These are phyloP conservation scores for Agrochola circellaris DNA, from an alignment of 2,888 invertebrate species.

Conservation along the genomic window DNA sequence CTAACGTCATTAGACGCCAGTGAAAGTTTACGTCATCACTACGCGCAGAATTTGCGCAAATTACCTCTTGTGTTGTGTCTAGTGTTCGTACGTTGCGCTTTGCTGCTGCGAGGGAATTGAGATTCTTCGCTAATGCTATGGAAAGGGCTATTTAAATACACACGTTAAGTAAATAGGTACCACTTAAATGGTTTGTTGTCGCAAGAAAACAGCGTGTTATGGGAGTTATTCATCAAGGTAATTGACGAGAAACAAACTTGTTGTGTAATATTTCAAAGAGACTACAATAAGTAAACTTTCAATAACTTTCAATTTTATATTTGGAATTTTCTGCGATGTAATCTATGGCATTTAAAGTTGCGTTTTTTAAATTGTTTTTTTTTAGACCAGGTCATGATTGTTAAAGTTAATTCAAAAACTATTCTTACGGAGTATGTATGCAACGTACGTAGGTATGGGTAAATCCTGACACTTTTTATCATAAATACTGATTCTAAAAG, in stretches of 20 bases:
- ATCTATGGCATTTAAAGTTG: constrained; percentile 41
- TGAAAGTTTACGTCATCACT: constrained; percentile 81
- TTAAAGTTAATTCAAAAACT: neutral
- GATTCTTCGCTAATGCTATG: constrained; percentile 58
- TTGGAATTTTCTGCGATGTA: constrained; percentile 24
- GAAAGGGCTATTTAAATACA: constrained; percentile 53
- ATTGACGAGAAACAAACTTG: constrained; percentile 19
- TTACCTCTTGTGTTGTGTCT: constrained; percentile 68
- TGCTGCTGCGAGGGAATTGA: constrained; percentile 62
- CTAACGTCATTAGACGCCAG: constrained; percentile 63
- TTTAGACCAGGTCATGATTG: constrained; percentile 22
- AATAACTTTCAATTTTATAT: constrained; percentile 17
- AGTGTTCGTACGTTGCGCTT: constrained; percentile 39
- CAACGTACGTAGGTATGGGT: neutral
- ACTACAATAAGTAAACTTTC: constrained; percentile 28
- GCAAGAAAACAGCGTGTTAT: constrained; percentile 5
- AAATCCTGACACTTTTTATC: neutral
- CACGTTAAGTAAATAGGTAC: constrained; percentile 44
- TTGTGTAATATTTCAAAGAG: constrained; percentile 50
- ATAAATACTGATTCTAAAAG: neutral
- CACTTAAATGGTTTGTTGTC: constrained; percentile 39
- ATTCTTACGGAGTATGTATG: neutral
- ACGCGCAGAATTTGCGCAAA: constrained; percentile 77
- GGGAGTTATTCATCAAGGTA: constrained; percentile 40
- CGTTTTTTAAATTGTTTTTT: constrained; percentile 18